Conservation (phyloP, 2,113 vertebrate species). For the Cnemophilus loriae region DNA sequence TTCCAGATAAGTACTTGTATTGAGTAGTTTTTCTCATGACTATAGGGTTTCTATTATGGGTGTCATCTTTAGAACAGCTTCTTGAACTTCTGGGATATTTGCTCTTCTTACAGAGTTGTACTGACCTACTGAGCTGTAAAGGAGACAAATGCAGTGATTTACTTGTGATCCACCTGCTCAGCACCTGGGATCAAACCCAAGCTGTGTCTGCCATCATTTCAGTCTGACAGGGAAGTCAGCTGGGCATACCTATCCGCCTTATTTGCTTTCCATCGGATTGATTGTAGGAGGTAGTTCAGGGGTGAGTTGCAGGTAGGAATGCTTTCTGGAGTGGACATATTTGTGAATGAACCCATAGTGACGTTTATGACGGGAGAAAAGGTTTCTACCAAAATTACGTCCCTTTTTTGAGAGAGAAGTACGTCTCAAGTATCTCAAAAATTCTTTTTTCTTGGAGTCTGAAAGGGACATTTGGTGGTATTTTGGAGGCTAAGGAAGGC, state of each 20-base stretch:
- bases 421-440: neutral
- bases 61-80: neutral
- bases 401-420: neutral
- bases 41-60: neutral
- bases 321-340: neutral
- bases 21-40: neutral
- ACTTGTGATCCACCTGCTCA: neutral
- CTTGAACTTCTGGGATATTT: neutral
- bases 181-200: neutral
- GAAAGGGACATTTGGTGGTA: neutral
- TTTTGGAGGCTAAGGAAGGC: neutral
- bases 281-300: neutral
- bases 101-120: neutral
- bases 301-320: neutral
- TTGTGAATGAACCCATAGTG: neutral
- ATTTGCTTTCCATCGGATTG: neutral
- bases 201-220: neutral
- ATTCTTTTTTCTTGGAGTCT: neutral
- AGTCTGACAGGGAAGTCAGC: neutral
- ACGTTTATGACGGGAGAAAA: neutral
- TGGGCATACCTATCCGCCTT: neutral
- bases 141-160: neutral
- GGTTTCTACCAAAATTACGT: neutral
- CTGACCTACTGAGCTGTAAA: neutral
- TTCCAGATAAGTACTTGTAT: neutral